Percentiles rank a stretch among this genome's conserved stretches.
These are phyloP conservation scores for Penaeus monodon DNA, from an alignment of 2,888 invertebrate genomes.

Conservation along the genomic window DNA sequence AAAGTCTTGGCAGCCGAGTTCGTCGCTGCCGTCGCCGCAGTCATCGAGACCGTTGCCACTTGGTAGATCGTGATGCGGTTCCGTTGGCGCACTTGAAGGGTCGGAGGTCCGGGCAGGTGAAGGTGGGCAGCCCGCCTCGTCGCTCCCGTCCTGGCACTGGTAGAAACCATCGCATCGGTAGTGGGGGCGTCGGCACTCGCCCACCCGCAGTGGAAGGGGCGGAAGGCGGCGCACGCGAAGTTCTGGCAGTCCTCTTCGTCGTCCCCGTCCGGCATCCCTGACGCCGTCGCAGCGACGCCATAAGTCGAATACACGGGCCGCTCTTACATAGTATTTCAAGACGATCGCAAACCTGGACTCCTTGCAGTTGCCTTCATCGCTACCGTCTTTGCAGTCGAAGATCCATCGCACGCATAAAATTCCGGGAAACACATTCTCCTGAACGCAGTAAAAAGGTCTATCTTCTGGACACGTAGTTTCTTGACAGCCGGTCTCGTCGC, in stretches of 20 bases:
- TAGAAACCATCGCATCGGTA: not conserved
- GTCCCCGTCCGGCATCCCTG: not conserved
- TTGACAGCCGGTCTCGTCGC: not conserved
- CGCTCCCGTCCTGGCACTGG: conserved; percentile 5
- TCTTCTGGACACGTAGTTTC: too few species aligned
- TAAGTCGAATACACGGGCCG: not conserved
- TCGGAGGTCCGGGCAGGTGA: too few species aligned
- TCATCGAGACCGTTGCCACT: too few species aligned
- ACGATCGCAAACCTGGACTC: not conserved
- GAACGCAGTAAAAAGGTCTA: not conserved
- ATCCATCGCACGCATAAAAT: conserved; percentile 1
- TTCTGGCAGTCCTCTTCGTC: not conserved
- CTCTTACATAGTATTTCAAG: not conserved
- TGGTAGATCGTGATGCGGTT: too few species aligned
- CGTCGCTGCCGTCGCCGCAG: too few species aligned
- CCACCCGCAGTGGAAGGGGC: conserved; percentile 1
- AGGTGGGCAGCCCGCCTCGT: conserved; percentile 3
- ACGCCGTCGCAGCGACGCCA: not conserved
- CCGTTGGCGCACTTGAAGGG: too few species aligned
- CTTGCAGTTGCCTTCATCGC: conserved; percentile 15
- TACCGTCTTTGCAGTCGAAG: conserved; percentile 15
- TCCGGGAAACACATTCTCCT: not conserved
- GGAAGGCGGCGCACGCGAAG: not conserved
- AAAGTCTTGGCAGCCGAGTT: too few species aligned
- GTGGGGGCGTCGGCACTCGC: not conserved